Percentiles rank a stretch among this genome's conserved stretches.
Evolutionary conservation across 2,113 vertebrate genomes (phyloP).

Genomic region (rabbit (Oryctolagus cuniculus)): mOryCun1.1 NC_091435.1:45121501-45122000

Average conservation of each 20-base stretch:
- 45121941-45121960: background rate
- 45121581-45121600: background rate
- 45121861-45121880: background rate
- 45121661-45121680: constrained; percentile 3
- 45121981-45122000: background rate
- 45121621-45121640: background rate
- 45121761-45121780: background rate
- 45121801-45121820: background rate
- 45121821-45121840: background rate
- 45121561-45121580: background rate
- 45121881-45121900: background rate
- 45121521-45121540: background rate
- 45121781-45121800: constrained; percentile 17
- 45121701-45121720: background rate
- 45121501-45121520: background rate
- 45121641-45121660: background rate
- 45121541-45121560: background rate
- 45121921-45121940: background rate
- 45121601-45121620: background rate
- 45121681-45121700: background rate
- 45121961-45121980: constrained; percentile 27
- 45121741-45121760: background rate
- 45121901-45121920: background rate
- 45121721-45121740: constrained; percentile 33
- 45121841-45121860: background rate